A percentile compares a stretch with the other conserved stretches of the same genome.
Conservation (phyloP, 30 jellyfish, hydroid and myxozoan species). For the Hydra vulgaris region DNA sequence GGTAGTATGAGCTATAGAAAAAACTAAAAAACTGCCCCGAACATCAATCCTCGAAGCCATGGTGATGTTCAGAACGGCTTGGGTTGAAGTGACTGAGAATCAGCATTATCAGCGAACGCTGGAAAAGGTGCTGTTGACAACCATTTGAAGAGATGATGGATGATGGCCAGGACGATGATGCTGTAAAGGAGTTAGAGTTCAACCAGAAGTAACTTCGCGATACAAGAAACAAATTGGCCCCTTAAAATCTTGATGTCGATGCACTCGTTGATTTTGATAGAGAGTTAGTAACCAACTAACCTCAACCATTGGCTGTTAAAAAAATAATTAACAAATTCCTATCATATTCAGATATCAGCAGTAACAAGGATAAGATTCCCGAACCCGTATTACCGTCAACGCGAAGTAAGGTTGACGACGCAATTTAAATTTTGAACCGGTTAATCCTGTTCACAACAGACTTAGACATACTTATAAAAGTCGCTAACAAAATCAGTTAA, state of each 20-base stretch:
- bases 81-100: constrained; percentile 10
- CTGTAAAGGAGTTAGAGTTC: constrained; percentile 35
- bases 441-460: constrained; percentile 15
- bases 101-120: constrained; percentile 28
- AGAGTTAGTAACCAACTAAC: constrained; percentile 37
- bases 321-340: constrained; percentile 29
- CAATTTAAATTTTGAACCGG: constrained; percentile 20
- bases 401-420: constrained; percentile 22
- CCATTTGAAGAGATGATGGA: constrained; percentile 31
- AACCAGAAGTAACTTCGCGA: constrained; percentile 42
- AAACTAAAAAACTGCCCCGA: constrained; percentile 17
- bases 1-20: constrained; percentile 8
- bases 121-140: constrained; percentile 23
- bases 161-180: constrained; percentile 36
- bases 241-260: constrained; percentile 36
- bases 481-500: constrained; percentile 27
- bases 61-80: constrained; percentile 34
- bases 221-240: constrained; percentile 37
- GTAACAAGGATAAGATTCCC: constrained; percentile 41
- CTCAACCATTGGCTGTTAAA: constrained; percentile 35
- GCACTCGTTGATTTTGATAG: constrained; percentile 30
- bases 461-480: constrained; percentile 28
- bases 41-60: constrained; percentile 28
- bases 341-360: constrained; percentile 28
- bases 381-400: constrained; percentile 23